Conservation (phyloP, 2,888 invertebrate species). For the Amiota mariae region DNA sequence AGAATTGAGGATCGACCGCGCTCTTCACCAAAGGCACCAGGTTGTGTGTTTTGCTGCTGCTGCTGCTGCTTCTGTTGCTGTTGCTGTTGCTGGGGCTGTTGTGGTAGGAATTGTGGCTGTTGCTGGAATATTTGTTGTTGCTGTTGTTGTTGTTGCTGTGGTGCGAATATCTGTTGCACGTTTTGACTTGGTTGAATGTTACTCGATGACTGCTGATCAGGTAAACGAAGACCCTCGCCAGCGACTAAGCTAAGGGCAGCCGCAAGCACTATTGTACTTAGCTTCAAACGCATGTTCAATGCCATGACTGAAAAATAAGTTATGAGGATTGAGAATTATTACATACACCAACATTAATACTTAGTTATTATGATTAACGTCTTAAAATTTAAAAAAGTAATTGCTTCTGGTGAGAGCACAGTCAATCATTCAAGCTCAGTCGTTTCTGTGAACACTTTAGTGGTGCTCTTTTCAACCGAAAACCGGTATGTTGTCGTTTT, state of each 20-base stretch:
- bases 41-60: constrained; percentile 51
- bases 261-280: constrained; percentile 59
- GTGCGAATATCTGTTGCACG: constrained; percentile 56
- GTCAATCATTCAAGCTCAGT: not conserved
- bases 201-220: constrained; percentile 69
- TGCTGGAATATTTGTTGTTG: constrained; percentile 44
- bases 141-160: constrained; percentile 55
- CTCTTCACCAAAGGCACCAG: constrained; percentile 61
- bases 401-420: too few relatives aligned
- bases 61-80: constrained; percentile 54
- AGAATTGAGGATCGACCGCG: constrained; percentile 80
- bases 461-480: not conserved
- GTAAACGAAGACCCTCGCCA: constrained; percentile 78
- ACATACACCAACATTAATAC: too few relatives aligned
- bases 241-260: constrained; percentile 72
- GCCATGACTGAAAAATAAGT: constrained; percentile 59
- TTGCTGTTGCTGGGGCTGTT: constrained; percentile 50
- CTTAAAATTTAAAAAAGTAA: too few relatives aligned
- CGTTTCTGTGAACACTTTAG: not conserved
- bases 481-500: too few relatives aligned
- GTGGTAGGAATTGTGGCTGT: constrained; percentile 42
- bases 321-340: not conserved
- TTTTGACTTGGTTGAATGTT: constrained; percentile 38
- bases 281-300: constrained; percentile 67
- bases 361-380: too few relatives aligned